Evolutionary conservation across 2,797 vertebrate genomes (phyloP), one percentile per base, ranked within the genome.

Genomic region (Gouania willdenowi): DNA sequence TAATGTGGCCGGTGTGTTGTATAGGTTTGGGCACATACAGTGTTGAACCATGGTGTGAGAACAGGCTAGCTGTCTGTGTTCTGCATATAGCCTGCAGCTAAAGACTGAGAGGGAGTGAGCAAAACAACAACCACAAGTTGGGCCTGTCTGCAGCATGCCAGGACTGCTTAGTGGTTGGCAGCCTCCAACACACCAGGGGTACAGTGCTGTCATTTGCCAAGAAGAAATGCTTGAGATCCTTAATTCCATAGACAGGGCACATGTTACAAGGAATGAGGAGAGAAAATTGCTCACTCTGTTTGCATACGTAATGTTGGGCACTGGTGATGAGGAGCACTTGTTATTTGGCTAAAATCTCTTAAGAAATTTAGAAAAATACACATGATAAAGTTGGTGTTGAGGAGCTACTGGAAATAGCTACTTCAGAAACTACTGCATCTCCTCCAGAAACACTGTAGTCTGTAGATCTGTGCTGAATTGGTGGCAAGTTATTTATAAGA

Each of bases 101-200:
- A 82, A 79, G 79, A 75, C 69, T 64, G 67, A 78, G 71, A 63
- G 69, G 62, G 61, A 74, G 75, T 59, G 65, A 80, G 86, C 74
- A 84, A 86, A 88, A 87, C 84, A 87, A 82, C 75, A 84, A 86
- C 75, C 77, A 65, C 77, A 77, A 86, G 81, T 71, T 77, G 71
- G 64, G 81, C 79, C 77, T 83, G 84, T 83, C 82, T 85, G 75
- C 81, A 66, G 80, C 44, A 71, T 85, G 84, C 81, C 79, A 86
- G 67, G 76, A 66, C 75, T 72, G 77, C 77, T 89, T 88, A 86
- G 82, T 66, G 79, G 78, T 81, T 77, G 84, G 80, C 83, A 81
- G 76, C 71, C 73, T 71, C 64, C 47, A 56, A 82, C 72, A 75
- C 77, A 83, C 71, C 59, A 72, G 75, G 75, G 79, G 71, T 79